Evolutionary conservation across 2,888 invertebrate genomes (phyloP).

Genomic region (Pocota personata): DNA sequence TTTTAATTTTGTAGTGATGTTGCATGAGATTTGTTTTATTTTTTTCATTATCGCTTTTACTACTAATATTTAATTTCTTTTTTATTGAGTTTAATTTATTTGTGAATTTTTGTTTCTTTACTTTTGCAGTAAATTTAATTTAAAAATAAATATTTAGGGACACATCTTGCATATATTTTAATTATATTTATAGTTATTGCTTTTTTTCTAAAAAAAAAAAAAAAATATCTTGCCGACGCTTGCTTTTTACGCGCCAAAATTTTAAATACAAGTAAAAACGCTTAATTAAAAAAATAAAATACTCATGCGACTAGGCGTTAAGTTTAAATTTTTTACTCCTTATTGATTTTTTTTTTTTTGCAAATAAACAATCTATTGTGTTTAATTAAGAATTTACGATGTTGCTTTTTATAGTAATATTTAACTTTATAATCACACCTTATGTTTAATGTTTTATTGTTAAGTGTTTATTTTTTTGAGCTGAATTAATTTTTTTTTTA

Average conservation of each 20-base stretch:
- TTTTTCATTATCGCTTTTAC: slow-evolving; percentile 81
- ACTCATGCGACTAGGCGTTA: slow-evolving; percentile 82
- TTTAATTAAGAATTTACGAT: slow-evolving; percentile 48
- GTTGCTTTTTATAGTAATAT: slow-evolving; percentile 46
- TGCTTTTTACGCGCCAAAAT: slow-evolving; percentile 72
- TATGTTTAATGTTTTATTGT: slow-evolving; percentile 74
- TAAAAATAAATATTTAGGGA: slow-evolving; percentile 67
- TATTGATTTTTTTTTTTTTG: slow-evolving; percentile 71
- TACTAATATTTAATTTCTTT: slow-evolving; percentile 77
- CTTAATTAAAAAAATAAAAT: slow-evolving; percentile 82
- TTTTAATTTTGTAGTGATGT: slow-evolving; percentile 79
- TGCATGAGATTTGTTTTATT: slow-evolving; percentile 83
- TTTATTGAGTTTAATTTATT: slow-evolving; percentile 38
- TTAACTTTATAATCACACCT: slow-evolving; percentile 48
- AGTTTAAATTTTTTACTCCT: slow-evolving; percentile 68
- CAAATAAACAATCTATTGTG: slow-evolving; percentile 70
- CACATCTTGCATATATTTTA: slow-evolving; percentile 38
- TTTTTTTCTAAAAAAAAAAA: slow-evolving; percentile 16
- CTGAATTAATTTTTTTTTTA: slow-evolving; percentile 63
- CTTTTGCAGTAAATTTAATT: slow-evolving; percentile 19
- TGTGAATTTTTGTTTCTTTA: slow-evolving; percentile 68
- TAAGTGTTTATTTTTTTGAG: slow-evolving; percentile 73
- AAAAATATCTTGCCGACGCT: slow-evolving; percentile 44
- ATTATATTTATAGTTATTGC: slow-evolving; percentile 33
- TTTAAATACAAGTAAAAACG: slow-evolving; percentile 74